These are phyloP conservation scores for Bambusicola thoracicus DNA, from an alignment of 2,113 vertebrate genomes.

Conservation along the genomic window DNA sequence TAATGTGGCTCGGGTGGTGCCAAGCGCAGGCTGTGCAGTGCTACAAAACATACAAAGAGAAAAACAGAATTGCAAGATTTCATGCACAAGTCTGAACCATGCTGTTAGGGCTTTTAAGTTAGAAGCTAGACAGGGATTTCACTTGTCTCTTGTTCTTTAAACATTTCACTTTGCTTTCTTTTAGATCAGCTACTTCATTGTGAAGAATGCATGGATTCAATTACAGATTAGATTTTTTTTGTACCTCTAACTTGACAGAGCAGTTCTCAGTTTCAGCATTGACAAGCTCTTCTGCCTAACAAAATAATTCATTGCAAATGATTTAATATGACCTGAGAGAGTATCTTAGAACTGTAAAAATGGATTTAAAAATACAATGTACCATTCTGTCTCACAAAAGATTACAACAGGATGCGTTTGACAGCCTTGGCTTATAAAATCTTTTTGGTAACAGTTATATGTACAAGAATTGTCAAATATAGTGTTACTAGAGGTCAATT, in stretches of 20 bases:
- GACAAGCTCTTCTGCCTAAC: background rate
- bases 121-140: background rate
- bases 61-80: background rate
- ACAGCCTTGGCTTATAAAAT: conserved; percentile 41
- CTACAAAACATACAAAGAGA: background rate
- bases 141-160: background rate
- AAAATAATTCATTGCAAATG: background rate
- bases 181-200: background rate
- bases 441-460: conserved; percentile 22
- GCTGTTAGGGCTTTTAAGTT: background rate
- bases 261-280: background rate
- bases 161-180: background rate
- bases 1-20: background rate
- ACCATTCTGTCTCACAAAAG: conserved; percentile 36
- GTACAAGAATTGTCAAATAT: conserved; percentile 39
- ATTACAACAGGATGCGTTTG: conserved; percentile 29
- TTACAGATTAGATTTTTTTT: background rate
- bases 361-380: conserved; percentile 5
- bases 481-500: conserved; percentile 27
- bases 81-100: background rate
- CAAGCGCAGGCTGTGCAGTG: accelerated
- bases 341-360: conserved; percentile 28
- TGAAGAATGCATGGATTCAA: background rate
- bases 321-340: conserved; percentile 2
- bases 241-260: background rate